Evolutionary conservation across 2,888 invertebrate species (phyloP).

Genomic region (Lepidocyrtinus sp.): DNA sequence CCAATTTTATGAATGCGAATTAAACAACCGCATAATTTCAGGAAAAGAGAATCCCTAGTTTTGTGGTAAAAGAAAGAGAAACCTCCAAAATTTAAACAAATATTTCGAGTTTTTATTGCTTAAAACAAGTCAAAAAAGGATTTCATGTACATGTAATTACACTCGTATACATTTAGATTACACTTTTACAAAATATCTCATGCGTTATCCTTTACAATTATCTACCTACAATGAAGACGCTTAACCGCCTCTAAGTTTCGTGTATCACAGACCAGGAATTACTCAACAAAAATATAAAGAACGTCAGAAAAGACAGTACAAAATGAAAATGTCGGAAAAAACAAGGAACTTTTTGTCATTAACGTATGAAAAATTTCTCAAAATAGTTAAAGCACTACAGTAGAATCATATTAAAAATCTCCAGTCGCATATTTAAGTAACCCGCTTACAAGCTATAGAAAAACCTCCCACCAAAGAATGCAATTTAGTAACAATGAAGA

Average conservation of each 20-base stretch:
- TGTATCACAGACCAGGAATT: background rate
- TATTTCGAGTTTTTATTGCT: background rate
- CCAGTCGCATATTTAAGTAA: background rate
- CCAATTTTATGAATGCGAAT: no score
- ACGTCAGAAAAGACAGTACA: background rate
- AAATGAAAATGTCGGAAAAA: background rate
- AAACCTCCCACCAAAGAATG: no score
- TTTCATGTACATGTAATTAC: background rate
- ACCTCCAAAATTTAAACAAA: no score
- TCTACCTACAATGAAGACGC: background rate
- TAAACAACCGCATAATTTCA: no score
- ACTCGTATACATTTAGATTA: background rate
- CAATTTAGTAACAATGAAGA: no score
- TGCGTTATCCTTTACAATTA: background rate
- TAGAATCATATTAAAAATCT: background rate
- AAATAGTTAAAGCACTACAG: background rate
- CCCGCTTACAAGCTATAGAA: no score
- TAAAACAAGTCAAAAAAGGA: background rate
- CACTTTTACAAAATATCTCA: background rate
- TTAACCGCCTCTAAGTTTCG: background rate
- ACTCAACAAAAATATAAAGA: background rate
- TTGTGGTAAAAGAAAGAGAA: no score
- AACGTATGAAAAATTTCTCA: no score
- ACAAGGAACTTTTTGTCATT: background rate
- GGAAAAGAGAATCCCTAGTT: no score